phyloP scores from a whole-genome alignment of 2,113 vertebrate species.

The Grantiella picta region DNA sequence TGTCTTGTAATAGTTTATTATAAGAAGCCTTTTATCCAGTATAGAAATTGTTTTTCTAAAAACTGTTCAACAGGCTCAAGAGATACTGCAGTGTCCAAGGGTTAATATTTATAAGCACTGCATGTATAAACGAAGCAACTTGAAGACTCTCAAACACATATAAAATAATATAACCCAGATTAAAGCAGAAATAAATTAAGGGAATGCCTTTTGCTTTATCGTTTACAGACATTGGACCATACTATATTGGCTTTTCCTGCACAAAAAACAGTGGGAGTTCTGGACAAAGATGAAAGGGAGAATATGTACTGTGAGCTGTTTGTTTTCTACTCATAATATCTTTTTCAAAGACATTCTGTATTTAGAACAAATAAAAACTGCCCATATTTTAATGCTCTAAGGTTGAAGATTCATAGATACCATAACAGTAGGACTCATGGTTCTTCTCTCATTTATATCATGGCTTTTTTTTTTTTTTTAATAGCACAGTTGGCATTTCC shows the following conservation, averaged over 20 bases:
- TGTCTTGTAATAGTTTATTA: background rate
- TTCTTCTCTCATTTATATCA: background rate
- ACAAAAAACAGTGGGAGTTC: conserved; percentile 33
- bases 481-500: background rate
- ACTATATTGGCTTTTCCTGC: conserved; percentile 13
- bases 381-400: background rate
- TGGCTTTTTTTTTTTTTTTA: background rate
- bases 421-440: background rate
- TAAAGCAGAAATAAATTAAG: conserved; percentile 20
- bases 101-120: background rate
- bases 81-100: background rate
- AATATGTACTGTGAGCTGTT: background rate
- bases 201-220: conserved; percentile 26
- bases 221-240: conserved; percentile 35
- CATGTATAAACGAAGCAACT: background rate
- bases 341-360: background rate
- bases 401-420: background rate
- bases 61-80: background rate
- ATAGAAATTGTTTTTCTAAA: background rate
- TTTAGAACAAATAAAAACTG: conserved; percentile 11
- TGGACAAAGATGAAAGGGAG: conserved; percentile 52
- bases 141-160: background rate
- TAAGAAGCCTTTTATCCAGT: background rate
- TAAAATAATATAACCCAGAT: conserved; percentile 21
- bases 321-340: background rate